These are phyloP conservation scores for Chloropsis cyanopogon DNA, from an alignment of 2,113 vertebrate species.

Conservation along the genomic window DNA sequence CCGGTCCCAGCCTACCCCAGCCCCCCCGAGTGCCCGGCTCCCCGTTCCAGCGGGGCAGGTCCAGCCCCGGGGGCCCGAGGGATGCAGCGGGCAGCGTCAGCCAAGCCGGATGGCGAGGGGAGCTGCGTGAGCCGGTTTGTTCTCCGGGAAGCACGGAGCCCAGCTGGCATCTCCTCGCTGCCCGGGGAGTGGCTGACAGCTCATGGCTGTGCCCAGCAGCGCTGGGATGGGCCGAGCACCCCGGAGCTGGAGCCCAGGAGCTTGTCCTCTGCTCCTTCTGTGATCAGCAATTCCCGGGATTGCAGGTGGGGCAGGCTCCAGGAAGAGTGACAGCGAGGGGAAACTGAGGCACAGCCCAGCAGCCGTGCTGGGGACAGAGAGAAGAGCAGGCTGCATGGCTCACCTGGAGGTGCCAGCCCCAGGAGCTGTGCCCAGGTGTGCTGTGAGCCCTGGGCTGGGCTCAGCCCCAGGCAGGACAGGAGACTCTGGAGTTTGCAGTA, in stretches of 20 bases:
- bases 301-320: not conserved
- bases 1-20: too few species aligned
- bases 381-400: not conserved
- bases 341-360: not conserved
- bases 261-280: not conserved
- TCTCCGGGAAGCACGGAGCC: not conserved
- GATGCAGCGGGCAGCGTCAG: not conserved
- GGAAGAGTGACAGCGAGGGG: not conserved
- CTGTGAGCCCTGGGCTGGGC: not conserved
- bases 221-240: accelerated
- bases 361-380: not conserved
- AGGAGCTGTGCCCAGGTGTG: not conserved
- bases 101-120: not conserved
- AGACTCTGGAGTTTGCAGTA: not conserved
- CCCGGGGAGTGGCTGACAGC: not conserved
- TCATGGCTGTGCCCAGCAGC: not conserved
- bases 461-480: not conserved
- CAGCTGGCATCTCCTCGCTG: not conserved
- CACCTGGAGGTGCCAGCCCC: not conserved
- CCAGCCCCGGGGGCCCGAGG: not conserved
- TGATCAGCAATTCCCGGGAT: not conserved
- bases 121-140: not conserved
- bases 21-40: accelerated
- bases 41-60: not conserved
- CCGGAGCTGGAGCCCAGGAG: not conserved